These are phyloP conservation scores for Erebia ligea DNA, from an alignment of 2,888 invertebrate species.

Conservation along the genomic window DNA sequence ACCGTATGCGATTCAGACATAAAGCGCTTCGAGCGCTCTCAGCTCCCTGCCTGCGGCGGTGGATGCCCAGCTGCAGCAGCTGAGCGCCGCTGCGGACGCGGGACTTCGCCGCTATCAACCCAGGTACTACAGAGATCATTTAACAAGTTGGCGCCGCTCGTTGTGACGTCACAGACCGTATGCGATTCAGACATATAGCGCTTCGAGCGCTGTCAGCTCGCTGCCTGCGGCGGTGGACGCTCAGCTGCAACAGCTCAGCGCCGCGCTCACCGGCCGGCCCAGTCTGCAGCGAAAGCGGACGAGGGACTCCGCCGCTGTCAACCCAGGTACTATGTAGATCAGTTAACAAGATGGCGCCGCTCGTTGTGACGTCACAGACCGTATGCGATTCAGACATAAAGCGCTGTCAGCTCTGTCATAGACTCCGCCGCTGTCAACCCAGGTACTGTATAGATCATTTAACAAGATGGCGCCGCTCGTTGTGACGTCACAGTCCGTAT, in stretches of 20 bases:
- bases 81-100: constrained; percentile 70
- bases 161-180: too few species aligned
- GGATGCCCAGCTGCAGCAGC: constrained; percentile 74
- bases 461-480: too few species aligned
- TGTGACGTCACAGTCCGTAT: too few species aligned
- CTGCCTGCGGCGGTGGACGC: constrained; percentile 65
- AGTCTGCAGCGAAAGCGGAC: constrained; percentile 59
- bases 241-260: constrained; percentile 76
- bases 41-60: constrained; percentile 59
- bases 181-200: constrained; percentile 37
- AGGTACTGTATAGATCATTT: too few species aligned
- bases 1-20: constrained; percentile 21
- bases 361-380: too few species aligned
- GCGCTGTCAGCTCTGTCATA: too few species aligned
- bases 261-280: constrained; percentile 68
- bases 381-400: too few species aligned
- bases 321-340: constrained; percentile 50
- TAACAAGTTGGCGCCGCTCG: too few species aligned
- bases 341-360: too few species aligned
- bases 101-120: constrained; percentile 51
- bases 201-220: constrained; percentile 49
- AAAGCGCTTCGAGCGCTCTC: constrained; percentile 45
- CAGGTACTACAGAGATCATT: constrained; percentile 44
- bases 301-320: constrained; percentile 53
- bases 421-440: too few species aligned